phyloP scores from a whole-genome alignment of 35 echinoderm and acorn worm species.

The Heliocidaris tuberculata region DNA sequence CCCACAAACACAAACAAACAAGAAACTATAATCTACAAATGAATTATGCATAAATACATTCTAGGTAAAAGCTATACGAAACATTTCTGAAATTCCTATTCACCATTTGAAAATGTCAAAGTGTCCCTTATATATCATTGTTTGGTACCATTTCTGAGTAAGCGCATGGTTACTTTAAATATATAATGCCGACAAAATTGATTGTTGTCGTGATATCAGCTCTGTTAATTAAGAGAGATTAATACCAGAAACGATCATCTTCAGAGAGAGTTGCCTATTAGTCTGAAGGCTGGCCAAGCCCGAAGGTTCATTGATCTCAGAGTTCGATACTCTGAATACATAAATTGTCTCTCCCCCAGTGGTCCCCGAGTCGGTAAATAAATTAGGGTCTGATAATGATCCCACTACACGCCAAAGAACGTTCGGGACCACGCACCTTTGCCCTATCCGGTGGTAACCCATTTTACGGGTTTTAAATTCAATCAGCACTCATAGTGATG shows the following conservation, averaged over 20 bases:
- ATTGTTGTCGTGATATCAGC: not conserved
- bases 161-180: not conserved
- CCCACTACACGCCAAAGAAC: not conserved
- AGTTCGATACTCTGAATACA: not conserved
- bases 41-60: too few relatives aligned
- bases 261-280: not conserved
- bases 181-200: not conserved
- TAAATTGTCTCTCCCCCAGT: not conserved
- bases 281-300: not conserved
- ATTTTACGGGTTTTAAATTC: not conserved
- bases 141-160: not conserved
- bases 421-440: not conserved
- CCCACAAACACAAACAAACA: too few relatives aligned
- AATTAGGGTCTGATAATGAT: too few relatives aligned
- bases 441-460: not conserved
- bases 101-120: too few relatives aligned
- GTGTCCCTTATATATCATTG: not conserved
- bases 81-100: too few relatives aligned
- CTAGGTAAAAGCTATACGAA: too few relatives aligned
- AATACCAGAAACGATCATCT: not conserved
- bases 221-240: not conserved
- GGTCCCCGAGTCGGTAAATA: not conserved
- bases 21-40: too few relatives aligned
- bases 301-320: not conserved
- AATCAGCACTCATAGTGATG: not conserved